phyloP scores from a whole-genome alignment of 2,113 vertebrate genomes.

The Columbina picui region DNA sequence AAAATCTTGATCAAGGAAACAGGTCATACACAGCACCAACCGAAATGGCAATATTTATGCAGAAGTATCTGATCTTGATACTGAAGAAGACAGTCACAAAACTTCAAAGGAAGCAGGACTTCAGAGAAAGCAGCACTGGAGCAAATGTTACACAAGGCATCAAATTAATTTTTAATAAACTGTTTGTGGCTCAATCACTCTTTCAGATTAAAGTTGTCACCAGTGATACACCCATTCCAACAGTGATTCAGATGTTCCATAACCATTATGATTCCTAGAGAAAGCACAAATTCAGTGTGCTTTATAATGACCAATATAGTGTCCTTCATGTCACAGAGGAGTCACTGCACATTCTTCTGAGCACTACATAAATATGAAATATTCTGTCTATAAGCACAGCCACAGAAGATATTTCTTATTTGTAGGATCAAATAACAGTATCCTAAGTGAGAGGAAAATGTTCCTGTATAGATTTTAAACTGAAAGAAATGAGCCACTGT shows the following conservation, averaged over 20 bases:
- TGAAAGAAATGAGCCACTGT: not conserved
- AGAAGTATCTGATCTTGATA: not conserved
- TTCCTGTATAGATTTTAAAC: not conserved
- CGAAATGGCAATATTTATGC: not conserved
- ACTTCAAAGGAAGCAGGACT: conserved; percentile 43
- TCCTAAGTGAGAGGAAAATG: not conserved
- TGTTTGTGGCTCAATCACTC: not conserved
- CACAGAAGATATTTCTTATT: not conserved
- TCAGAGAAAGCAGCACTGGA: conserved; percentile 12
- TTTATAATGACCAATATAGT: not conserved
- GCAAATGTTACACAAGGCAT: not conserved
- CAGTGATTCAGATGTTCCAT: not conserved
- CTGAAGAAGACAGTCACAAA: conserved; percentile 30
- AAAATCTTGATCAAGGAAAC: conserved; percentile 11
- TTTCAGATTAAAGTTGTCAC: not conserved
- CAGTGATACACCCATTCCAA: not conserved
- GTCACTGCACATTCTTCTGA: not conserved
- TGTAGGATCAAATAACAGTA: not conserved
- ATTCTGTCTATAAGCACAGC: not conserved
- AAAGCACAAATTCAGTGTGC: not conserved
- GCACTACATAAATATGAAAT: not conserved
- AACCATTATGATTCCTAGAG: not conserved
- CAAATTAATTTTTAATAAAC: conserved; percentile 47
- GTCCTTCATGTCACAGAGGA: not conserved
- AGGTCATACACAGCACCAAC: not conserved